Base-by-base conservation (phyloP, 2,113 vertebrate genomes). In the Sminthopsis crassicaudata region DNA sequence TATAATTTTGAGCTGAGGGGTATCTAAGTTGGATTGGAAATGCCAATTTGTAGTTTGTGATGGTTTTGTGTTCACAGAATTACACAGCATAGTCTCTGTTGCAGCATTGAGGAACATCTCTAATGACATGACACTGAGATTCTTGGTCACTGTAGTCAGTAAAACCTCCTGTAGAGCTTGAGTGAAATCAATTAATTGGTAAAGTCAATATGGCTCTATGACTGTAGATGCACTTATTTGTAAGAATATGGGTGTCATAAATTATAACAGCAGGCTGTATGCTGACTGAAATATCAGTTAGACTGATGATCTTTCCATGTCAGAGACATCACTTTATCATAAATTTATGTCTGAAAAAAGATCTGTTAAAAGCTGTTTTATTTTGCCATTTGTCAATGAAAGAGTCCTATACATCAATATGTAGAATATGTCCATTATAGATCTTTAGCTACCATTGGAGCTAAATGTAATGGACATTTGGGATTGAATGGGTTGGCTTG, bases 261-360 rank as follows among this genome's bases (percentile, higher is more conserved):
- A 46, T 14, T 2, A 8, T 42, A 89, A 46, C 54, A 26, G 2
- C 30, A 30, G 46, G 11, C 6, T 25, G 8, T 60, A 7, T 0
- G 8, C 30, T 88, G 16, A 27, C 52, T 42, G 57, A 60, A 27
- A 36, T 14, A 36, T 36, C 30, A n/a, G 2, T 36, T 30, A 36
- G 67, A 84, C n/a, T 84, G n/a, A 90, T 3, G 27, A 36, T 46
- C 55, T n/a, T 42, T 53, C 50, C 7, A 0, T 3, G 51, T 27
- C 42, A 11, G 22, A 25, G 3, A 19, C 23, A 23, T 8, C 46
- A 23, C 19, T 0, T n/a, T 0, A 24, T 5, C 46, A 84, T 84
- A 84, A 84, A 42, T 22, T 8, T 19, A 8, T 42, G 50, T 91
- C 91, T 24, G 10, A 46, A 53, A 53, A 52, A 26, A 0, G 5